Percentiles rank a stretch among this genome's conserved stretches.
Evolutionary conservation across 1,140 invertebrate species (phyloP).

Genomic region (Drosophila sp.): DNA sequence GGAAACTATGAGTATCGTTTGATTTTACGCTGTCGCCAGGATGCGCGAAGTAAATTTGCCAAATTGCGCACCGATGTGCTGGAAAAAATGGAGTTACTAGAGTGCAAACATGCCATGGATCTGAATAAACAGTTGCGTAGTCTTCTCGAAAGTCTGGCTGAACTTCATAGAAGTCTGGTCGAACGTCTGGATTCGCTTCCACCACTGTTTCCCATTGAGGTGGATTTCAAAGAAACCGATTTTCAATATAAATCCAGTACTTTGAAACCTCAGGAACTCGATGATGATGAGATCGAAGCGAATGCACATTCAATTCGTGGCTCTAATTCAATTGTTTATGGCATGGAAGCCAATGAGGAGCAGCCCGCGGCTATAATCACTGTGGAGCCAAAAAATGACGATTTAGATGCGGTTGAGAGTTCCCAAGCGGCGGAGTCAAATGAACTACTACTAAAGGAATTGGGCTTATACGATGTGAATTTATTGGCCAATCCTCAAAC

Average conservation of each 20-base stretch:
- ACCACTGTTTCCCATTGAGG: slow-evolving; percentile 97
- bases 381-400: slow-evolving; percentile 46
- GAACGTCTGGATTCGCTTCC: slow-evolving; percentile 88
- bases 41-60: slow-evolving; percentile 95
- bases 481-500: slow-evolving; percentile 73
- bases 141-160: slow-evolving; percentile 91
- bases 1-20: slow-evolving; percentile 99
- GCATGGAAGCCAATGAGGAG: slow-evolving; percentile 66
- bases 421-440: slow-evolving; percentile 35
- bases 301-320: slow-evolving; percentile 25
- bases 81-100: slow-evolving; percentile 97
- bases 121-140: slow-evolving; percentile 93
- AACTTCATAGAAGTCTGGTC: slow-evolving; percentile 87
- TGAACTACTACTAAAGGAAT: slow-evolving; percentile 69
- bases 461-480: slow-evolving; percentile 73
- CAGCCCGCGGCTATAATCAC: slow-evolving; percentile 70
- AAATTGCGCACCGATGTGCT: slow-evolving; percentile 96
- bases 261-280: slow-evolving; percentile 83
- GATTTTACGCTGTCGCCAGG: slow-evolving; percentile 96
- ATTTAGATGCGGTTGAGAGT: not conserved
- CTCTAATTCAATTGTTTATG: slow-evolving; percentile 56
- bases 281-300: slow-evolving; percentile 83
- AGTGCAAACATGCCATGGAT: slow-evolving; percentile 98
- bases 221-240: slow-evolving; percentile 95
- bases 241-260: slow-evolving; percentile 92